Conservation (phyloP, 1,140 invertebrate genomes). For the Atopsyche davidsoni region DNA sequence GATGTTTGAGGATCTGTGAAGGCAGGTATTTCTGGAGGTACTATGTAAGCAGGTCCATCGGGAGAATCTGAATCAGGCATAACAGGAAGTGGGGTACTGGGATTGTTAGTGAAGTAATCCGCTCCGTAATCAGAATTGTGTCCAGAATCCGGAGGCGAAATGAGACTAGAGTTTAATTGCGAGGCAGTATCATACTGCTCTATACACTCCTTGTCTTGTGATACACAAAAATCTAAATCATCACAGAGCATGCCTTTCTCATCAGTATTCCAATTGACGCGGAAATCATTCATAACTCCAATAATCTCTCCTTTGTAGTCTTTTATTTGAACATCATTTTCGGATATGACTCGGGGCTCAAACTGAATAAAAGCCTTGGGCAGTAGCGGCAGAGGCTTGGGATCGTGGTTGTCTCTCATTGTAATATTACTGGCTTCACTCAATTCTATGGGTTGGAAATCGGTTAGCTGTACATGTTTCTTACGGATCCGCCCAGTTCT, state of each 20-base stretch:
- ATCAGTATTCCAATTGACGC: conserved; percentile 34
- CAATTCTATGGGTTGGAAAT: conserved; percentile 31
- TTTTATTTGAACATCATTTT: conserved; percentile 33
- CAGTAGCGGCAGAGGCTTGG: conserved; percentile 36
- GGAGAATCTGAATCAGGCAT: no score
- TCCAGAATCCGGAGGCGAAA: conserved; percentile 22
- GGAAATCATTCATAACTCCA: conserved; percentile 40
- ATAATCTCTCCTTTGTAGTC: conserved; percentile 39
- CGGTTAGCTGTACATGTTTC: conserved; percentile 10
- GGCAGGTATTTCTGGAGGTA: neutral
- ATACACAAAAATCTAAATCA: conserved; percentile 26
- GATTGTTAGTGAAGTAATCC: neutral
- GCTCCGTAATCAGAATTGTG: conserved; percentile 16
- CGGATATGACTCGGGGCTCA: conserved; percentile 35
- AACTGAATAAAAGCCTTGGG: conserved; percentile 38
- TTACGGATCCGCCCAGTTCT: neutral
- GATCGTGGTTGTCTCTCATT: conserved; percentile 19
- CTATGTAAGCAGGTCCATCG: neutral
- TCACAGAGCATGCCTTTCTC: conserved; percentile 20
- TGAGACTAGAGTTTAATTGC: neutral
- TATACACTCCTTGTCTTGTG: no score
- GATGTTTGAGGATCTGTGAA: neutral
- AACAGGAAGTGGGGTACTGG: neutral
- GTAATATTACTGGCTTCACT: conserved; percentile 24
- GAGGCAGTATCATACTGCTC: neutral